Conservation (phyloP, 2,797 vertebrate species). For the Otolemur crassicaudatus region DNA sequence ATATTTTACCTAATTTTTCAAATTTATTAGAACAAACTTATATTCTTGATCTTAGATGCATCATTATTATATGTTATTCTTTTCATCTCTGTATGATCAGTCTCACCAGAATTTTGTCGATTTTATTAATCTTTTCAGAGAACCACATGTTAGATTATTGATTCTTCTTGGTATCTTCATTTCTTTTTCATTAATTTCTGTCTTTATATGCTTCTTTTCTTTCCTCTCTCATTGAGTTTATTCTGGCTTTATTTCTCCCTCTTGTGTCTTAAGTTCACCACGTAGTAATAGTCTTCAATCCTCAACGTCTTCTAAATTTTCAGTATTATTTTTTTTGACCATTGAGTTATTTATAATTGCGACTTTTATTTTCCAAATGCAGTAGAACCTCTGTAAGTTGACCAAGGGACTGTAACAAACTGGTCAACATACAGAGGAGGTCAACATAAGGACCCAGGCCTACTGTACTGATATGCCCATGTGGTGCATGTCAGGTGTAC, state of each 20-base stretch:
- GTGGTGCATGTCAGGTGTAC: too few species aligned
- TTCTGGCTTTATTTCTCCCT: not conserved
- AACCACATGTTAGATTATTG: not conserved
- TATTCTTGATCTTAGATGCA: not conserved
- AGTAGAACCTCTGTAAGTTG: too few species aligned
- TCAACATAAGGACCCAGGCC: too few species aligned
- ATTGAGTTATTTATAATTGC: not conserved
- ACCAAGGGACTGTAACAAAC: too few species aligned
- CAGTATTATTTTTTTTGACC: not conserved
- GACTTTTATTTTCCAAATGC: conserved; percentile 6
- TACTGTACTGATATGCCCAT: too few species aligned
- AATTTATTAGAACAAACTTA: not conserved
- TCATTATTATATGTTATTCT: not conserved
- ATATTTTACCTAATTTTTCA: not conserved
- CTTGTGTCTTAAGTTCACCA: not conserved
- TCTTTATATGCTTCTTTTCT: not conserved
- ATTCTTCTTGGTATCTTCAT: not conserved
- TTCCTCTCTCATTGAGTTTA: not conserved
- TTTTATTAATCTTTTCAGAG: not conserved
- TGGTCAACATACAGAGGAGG: too few species aligned
- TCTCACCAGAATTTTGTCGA: not conserved
- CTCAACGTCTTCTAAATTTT: not conserved
- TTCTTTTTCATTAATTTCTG: conserved; percentile 9
- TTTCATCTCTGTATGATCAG: not conserved
- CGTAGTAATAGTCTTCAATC: not conserved